Evolutionary conservation across 2,888 invertebrate species (phyloP), one percentile per base, ranked within the genome.

Genomic region (Calliscelio sp.): DNA sequence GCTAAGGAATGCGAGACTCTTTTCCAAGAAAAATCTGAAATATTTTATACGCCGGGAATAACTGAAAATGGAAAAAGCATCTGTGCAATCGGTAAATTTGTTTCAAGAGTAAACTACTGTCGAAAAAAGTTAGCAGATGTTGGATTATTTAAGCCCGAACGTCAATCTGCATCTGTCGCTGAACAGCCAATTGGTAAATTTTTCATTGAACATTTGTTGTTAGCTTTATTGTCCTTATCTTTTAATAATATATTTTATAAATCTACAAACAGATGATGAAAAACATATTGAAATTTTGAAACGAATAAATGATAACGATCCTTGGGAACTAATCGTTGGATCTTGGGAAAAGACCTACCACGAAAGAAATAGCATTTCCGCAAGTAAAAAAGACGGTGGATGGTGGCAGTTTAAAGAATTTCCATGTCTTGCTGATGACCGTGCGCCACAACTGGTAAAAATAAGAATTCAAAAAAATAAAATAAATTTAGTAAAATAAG

Each of bases 351-450:
- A 20, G 5, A 66, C 65, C 0, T 63, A 63, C 16, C 44, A 66
- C 25, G 20, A 18, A 2, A 49, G 65, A 66, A 49, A 66, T 32
- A 44, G 11, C 8, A 66, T 5, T 6, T 49, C 32, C 2, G 14
- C 5, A 18, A 20, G 32, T 4, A 32, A 51, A 32, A 51, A 66
- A 20, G 44, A 66, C 35, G 51, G 49, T 28, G 65, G 65, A 2
- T 32, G 32, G 5, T 66, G 65, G 65, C 65, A 66, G 18, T 66
- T 66, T 49, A 2, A 11, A 35, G 32, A 49, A 8, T 66, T 49
- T 18, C 65, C 65, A 2, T 66, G 65, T 35, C 32, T 51, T 11
- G 49, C 65, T 11, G 32, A 49, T 51, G 20, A 18, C 5, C 28
- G 20, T 32, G 65, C 51, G 49, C 25, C 49, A 20, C 14, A 49